phyloP scores from a whole-genome alignment of 1,140 invertebrate genomes.

The Platyura marginata region DNA sequence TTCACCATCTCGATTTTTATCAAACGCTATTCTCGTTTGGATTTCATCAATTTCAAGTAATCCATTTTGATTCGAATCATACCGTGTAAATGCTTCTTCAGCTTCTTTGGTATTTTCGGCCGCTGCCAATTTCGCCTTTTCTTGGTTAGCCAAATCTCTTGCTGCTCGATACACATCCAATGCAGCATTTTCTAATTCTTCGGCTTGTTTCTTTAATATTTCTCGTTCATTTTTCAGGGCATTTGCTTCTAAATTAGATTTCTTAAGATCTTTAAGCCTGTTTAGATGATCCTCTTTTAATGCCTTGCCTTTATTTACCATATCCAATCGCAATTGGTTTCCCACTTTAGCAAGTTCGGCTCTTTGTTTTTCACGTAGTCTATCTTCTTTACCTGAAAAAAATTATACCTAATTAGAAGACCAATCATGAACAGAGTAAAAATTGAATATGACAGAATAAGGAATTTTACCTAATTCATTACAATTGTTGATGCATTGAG shows the following conservation, averaged over 20 bases:
- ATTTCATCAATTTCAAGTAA: constrained; percentile 62
- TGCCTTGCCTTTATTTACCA: constrained; percentile 58
- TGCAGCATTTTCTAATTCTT: constrained; percentile 52
- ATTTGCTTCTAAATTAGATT: constrained; percentile 52
- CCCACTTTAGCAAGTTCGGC: constrained; percentile 61
- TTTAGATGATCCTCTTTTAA: constrained; percentile 51
- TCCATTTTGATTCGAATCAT: constrained; percentile 62
- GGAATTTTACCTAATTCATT: constrained; percentile 54
- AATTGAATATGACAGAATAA: no score
- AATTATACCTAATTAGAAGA: not conserved
- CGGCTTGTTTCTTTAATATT: constrained; percentile 45
- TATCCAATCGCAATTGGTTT: constrained; percentile 51
- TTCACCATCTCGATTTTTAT: constrained; percentile 72
- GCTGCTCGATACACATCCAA: constrained; percentile 57
- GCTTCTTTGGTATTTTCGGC: constrained; percentile 39
- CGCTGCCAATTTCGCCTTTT: constrained; percentile 37
- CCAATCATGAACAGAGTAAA: not conserved
- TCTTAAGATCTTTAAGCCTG: constrained; percentile 45
- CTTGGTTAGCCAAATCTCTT: constrained; percentile 38
- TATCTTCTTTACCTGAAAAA: constrained; percentile 33
- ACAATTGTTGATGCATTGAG: constrained; percentile 57
- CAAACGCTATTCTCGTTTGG: constrained; percentile 57
- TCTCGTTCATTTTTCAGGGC: constrained; percentile 53
- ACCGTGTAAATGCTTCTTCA: constrained; percentile 44
- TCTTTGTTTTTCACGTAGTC: constrained; percentile 49